Evolutionary conservation across 2,797 vertebrate genomes (phyloP).

Genomic region (Helarctos malayanus): DNA sequence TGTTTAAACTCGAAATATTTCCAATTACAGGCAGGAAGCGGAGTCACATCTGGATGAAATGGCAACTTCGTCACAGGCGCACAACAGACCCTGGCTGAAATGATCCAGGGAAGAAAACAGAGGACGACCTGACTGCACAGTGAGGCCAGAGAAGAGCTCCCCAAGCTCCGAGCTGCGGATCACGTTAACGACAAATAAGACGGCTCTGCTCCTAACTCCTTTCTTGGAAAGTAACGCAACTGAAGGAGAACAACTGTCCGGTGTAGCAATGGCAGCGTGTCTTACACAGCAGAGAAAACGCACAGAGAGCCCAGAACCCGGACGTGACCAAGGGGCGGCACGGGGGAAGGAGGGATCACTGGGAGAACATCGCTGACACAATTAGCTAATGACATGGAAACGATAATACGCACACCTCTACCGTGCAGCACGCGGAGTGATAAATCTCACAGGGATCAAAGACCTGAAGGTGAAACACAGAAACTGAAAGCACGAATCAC

Average conservation of each 20-base stretch:
- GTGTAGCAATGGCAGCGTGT: accelerated
- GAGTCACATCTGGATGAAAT: constrained; percentile 31
- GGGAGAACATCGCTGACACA: background rate
- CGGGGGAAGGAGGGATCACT: background rate
- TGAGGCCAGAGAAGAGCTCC: background rate
- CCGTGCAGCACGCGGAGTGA: background rate
- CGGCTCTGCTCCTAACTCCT: background rate
- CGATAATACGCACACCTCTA: background rate
- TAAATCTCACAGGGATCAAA: background rate
- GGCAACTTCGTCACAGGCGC: background rate
- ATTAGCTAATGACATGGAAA: background rate
- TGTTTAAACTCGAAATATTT: constrained; percentile 38
- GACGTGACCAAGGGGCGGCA: accelerated
- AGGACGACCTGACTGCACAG: background rate
- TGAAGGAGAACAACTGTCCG: background rate
- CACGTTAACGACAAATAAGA: background rate
- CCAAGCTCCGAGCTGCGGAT: background rate
- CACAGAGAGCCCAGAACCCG: background rate
- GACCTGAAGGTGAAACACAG: background rate
- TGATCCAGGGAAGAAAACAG: background rate
- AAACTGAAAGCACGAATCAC: background rate
- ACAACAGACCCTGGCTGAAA: background rate
- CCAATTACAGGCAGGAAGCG: constrained; percentile 45
- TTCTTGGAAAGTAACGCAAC: background rate
- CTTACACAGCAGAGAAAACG: background rate